Conservation (phyloP, 1,140 invertebrate species). For the Babylonia areolata region DNA sequence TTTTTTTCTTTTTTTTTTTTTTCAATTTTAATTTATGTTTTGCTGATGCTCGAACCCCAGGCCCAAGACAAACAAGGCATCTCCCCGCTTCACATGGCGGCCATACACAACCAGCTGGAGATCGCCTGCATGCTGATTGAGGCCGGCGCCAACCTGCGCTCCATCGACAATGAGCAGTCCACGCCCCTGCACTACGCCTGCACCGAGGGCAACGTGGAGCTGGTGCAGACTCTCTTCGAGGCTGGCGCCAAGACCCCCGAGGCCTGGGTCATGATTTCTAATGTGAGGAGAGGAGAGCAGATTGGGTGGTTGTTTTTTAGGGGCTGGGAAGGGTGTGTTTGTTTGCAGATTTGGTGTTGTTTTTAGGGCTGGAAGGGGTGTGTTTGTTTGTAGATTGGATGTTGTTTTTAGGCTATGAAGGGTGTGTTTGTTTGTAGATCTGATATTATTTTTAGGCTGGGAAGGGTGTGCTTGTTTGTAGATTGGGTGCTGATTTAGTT, state of each 20-base stretch:
- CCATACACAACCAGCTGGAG: conserved; percentile 85
- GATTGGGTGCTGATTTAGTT: no score
- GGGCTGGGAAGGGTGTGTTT: neutral
- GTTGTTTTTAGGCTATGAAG: no score
- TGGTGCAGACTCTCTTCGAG: conserved; percentile 72
- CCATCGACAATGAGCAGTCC: conserved; percentile 72
- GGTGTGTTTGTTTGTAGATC: no score
- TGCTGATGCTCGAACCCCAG: conserved; percentile 51
- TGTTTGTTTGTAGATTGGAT: no score
- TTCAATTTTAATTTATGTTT: no score
- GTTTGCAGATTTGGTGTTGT: no score
- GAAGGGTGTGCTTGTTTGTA: no score
- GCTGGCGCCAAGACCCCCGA: conserved; percentile 60
- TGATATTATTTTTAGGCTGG: no score
- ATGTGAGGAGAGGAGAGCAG: conserved; percentile 51
- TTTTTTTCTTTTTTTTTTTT: no score
- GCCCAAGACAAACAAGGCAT: conserved; percentile 77
- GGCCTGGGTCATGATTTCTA: conserved; percentile 63
- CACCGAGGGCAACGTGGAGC: conserved; percentile 71
- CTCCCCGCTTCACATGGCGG: conserved; percentile 87
- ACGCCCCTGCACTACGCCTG: conserved; percentile 76
- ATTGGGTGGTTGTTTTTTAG: neutral
- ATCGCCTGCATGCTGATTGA: conserved; percentile 84
- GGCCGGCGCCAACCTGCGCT: conserved; percentile 81
- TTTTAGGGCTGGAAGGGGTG: no score